Percentiles rank a stretch among this genome's conserved stretches.
These are phyloP conservation scores for Notocelia uddmanniana DNA, from an alignment of 2,888 invertebrate species.

Conservation along the genomic window DNA sequence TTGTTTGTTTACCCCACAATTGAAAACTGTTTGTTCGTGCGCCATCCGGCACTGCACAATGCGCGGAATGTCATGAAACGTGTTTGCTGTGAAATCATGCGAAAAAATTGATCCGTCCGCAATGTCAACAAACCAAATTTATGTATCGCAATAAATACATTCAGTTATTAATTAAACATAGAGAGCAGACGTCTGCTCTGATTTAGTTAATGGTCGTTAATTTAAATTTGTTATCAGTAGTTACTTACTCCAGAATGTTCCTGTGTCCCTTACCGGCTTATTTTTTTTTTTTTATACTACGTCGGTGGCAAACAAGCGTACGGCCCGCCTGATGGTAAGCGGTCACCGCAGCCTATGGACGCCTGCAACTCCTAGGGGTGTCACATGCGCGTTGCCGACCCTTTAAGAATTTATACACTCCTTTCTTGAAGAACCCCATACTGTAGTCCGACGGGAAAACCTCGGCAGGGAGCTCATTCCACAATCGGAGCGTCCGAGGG, in stretches of 20 bases:
- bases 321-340: too few relatives aligned
- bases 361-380: too few relatives aligned
- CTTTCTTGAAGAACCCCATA: too few relatives aligned
- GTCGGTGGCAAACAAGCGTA: too few relatives aligned
- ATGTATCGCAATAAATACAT: neutral
- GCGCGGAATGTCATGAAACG: slow-evolving; percentile 29
- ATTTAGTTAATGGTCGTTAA: slow-evolving; percentile 1
- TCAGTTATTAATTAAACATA: slow-evolving; percentile 18
- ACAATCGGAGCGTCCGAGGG: too few relatives aligned
- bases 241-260: neutral
- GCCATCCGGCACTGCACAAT: slow-evolving; percentile 1
- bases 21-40: slow-evolving; percentile 20
- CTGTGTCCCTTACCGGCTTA: neutral
- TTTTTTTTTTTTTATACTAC: too few relatives aligned
- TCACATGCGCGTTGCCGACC: too few relatives aligned
- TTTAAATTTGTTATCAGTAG: neutral
- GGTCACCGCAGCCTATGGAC: too few relatives aligned
- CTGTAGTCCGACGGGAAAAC: too few relatives aligned
- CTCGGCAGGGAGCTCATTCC: too few relatives aligned
- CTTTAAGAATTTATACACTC: too few relatives aligned
- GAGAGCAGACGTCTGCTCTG: neutral
- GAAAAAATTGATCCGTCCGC: slow-evolving; percentile 6
- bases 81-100: neutral
- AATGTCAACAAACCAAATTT: slow-evolving; percentile 21
- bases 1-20: slow-evolving; percentile 39